Base-by-base conservation (phyloP, 2,113 vertebrate species). In the Pelodiscus sinensis region DNA sequence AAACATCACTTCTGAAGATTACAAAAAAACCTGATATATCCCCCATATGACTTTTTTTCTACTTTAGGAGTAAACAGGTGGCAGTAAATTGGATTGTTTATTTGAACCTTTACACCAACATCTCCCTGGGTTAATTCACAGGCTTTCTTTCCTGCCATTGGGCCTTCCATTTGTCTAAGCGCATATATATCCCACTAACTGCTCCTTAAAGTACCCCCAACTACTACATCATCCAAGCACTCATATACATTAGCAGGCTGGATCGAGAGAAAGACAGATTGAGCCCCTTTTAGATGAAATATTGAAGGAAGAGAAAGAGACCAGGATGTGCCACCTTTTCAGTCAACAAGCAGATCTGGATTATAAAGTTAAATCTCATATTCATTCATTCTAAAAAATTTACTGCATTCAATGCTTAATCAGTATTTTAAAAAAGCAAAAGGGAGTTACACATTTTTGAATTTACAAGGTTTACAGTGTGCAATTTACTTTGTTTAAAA, bases 21-120 rank as follows among this genome's bases (percentile, higher is more conserved):
- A 97, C 95, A 97, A 97, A 79, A 81, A 56, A 90, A 92, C 86
- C 19, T 62, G 52, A 77, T 95, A 54, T 91, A 94, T 94, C 77
- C 52, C 94, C 90, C 85, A 88, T 87, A 84, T 81, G 18, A 50
- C 81, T 12, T 94, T 96, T 94, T 92, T 87, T 96, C 90, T 90
- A 79, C 97, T 97, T 93, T 96, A 95, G 97, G 97, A 98, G 90
- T 98, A 98, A 98, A 98, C 94, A 98, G 89, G 87, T 94, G 93
- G 95, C 96, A 93, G 95, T 97, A 97, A 97, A 98, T 97, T 94
- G 95, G 95, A 97, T 98, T 98, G 97, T 97, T 98, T 97, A 97
- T 98, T 96, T 98, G 95, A 97, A 98, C 97, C 93, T 97, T 98
- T 98, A 97, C 92, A 97, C 93, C 95, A 97, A 92, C 84, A 97